phyloP scores from a whole-genome alignment of 2,888 invertebrate species.

The Drosophila cognata region DNA sequence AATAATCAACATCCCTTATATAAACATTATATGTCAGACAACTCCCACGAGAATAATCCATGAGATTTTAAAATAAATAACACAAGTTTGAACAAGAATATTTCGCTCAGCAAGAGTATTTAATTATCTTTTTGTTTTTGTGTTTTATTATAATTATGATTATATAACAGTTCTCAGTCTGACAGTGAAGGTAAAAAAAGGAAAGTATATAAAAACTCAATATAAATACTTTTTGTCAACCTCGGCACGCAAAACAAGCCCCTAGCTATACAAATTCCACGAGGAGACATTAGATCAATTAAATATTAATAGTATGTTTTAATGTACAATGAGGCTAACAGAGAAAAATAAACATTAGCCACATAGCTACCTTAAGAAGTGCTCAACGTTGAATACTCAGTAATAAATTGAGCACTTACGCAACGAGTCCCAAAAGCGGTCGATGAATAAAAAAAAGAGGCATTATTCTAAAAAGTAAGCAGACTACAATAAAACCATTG shows the following conservation, averaged over 20 bases:
- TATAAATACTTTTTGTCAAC: neutral
- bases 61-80: neutral
- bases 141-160: neutral
- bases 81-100: neutral
- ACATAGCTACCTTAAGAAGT: slow-evolving; percentile 2
- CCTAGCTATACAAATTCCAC: slow-evolving; percentile 9
- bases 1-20: neutral
- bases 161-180: neutral
- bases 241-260: slow-evolving; percentile 3
- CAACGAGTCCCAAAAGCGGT: neutral
- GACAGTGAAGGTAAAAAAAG: neutral
- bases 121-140: neutral
- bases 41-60: neutral
- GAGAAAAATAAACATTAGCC: slow-evolving; percentile 2
- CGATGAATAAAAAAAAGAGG: slow-evolving; percentile 3
- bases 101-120: neutral
- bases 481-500: slow-evolving; percentile 9
- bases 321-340: neutral
- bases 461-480: slow-evolving; percentile 4
- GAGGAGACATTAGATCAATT: slow-evolving; percentile 7
- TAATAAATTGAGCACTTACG: neutral
- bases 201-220: neutral
- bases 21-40: neutral
- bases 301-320: slow-evolving; percentile 13
- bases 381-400: slow-evolving; percentile 7